A percentile compares a stretch with the other conserved stretches of the same genome.
Evolutionary conservation across 2,888 invertebrate genomes (phyloP).

Genomic region (Itoplectis maculator): DNA sequence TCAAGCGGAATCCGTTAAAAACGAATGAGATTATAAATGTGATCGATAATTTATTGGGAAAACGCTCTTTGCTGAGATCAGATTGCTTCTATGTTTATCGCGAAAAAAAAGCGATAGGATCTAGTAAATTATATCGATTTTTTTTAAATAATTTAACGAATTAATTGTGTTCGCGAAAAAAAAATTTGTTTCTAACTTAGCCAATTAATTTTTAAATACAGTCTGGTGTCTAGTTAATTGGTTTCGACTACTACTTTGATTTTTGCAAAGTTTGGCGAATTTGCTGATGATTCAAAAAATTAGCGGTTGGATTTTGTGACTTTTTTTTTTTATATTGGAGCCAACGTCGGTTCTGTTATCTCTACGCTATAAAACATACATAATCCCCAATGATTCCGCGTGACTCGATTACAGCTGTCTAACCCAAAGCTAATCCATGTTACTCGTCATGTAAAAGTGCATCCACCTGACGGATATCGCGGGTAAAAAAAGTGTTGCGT

Average conservation of each 20-base stretch:
- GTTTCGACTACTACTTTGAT: neutral
- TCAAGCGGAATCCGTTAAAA: slow-evolving; percentile 60
- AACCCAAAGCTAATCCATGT: slow-evolving; percentile 63
- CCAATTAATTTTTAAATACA: too few relatives aligned
- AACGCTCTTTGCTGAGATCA: slow-evolving; percentile 21
- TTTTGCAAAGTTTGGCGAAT: too few relatives aligned
- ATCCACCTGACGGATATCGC: slow-evolving; percentile 58
- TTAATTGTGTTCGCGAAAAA: too few relatives aligned
- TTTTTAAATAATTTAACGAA: too few relatives aligned
- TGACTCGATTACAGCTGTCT: slow-evolving; percentile 66
- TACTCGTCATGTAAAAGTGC: slow-evolving; percentile 62
- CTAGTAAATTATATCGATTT: too few relatives aligned
- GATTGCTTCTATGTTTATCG: slow-evolving; percentile 1
- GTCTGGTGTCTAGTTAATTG: too few relatives aligned
- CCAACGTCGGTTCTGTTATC: neutral
- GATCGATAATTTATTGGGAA: slow-evolving; percentile 4
- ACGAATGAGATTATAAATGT: slow-evolving; percentile 66
- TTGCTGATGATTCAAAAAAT: too few relatives aligned
- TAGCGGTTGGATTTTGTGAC: too few relatives aligned
- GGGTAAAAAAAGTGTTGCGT: slow-evolving; percentile 36
- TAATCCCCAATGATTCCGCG: slow-evolving; percentile 60
- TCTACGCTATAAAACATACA: slow-evolving; percentile 1
- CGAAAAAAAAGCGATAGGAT: too few relatives aligned
- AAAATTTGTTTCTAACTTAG: too few relatives aligned
- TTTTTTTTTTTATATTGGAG: neutral